Evolutionary conservation across 2,888 invertebrate genomes (phyloP).

Genomic region (Tetragnatha montana): DNA sequence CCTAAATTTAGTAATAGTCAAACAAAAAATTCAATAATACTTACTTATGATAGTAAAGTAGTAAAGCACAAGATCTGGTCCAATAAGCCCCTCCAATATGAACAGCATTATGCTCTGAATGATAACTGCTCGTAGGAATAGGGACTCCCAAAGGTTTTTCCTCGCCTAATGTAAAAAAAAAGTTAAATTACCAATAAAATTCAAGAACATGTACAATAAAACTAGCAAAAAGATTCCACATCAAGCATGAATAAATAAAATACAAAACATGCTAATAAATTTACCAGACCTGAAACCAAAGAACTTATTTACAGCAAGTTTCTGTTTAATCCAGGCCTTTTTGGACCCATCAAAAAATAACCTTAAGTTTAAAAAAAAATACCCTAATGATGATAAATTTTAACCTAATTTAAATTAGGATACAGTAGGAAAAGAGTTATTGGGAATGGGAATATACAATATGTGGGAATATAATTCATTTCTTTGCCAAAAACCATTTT

Average conservation of each 20-base stretch:
- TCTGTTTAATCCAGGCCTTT: not conserved
- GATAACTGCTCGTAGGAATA: conserved; percentile 35
- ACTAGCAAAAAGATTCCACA: too few relatives aligned
- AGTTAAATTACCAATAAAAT: not conserved
- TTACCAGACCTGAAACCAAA: not conserved
- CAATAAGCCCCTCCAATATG: conserved; percentile 62
- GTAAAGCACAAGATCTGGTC: conserved; percentile 64
- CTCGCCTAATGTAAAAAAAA: conserved; percentile 6
- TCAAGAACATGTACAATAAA: too few relatives aligned
- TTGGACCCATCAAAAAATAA: not conserved
- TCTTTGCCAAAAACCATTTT: too few relatives aligned
- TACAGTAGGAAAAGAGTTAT: not conserved
- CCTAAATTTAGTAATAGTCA: too few relatives aligned
- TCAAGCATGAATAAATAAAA: too few relatives aligned
- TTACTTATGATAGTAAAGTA: conserved; percentile 67
- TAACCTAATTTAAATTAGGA: too few relatives aligned
- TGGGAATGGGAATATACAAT: too few relatives aligned
- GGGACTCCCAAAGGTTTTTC: conserved; percentile 55
- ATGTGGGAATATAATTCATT: too few relatives aligned
- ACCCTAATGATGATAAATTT: too few relatives aligned
- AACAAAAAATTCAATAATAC: not conserved
- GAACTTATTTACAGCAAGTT: not conserved
- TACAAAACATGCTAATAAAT: too few relatives aligned
- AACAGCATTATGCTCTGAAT: conserved; percentile 17
- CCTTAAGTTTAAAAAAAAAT: too few relatives aligned